Evolutionary conservation across 2,113 vertebrate genomes (phyloP), one percentile per base, ranked within the genome.

Genomic region (Azemiops feae): DNA sequence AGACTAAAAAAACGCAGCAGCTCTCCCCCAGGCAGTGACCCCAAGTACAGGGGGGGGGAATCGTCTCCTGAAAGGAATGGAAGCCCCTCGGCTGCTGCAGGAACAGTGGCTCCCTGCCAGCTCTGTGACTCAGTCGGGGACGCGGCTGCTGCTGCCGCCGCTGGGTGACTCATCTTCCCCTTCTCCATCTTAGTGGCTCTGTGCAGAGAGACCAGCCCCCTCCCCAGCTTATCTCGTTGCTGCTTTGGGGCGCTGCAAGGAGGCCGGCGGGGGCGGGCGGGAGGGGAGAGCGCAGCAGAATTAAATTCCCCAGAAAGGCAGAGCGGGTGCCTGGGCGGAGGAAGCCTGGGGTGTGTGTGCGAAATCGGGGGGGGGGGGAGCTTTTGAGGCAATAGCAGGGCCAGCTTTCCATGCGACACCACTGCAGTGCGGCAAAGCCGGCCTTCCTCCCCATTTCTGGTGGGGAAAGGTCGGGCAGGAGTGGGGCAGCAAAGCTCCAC

Each of bases 361-460:
- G 54, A 52, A 11, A 30, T 14, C 5, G 3, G 22, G 58, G 45
- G 50, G 8, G 52, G 10, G 10, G 52, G 92, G 0, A 5, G 88
- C 39, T 85, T 81, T 22, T 52, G 50, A 89, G 39, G 34, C 10
- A 18, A 30, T 23, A 50, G 85, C 8, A 34, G 53, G 20, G 30
- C 88, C 6, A 22, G 69, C 10, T 92, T 85, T 45, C 64, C 34
- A 23, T 50, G 50, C 25, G 22, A 18, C 39, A 60, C 90, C 39
- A 60, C 90, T 1, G 91, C 93, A 94, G 6, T 92, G 91, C 74
- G 74, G 91, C 91, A 94, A 7, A n/a, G 34, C 55, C 12, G 1
- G 45, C 30, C 14, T 22, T 69, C 89, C 3, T 23, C 16, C n/a
- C 39, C n/a, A 55, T 23, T 30, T 50, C 23, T 52, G 47, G 11